phyloP scores from a whole-genome alignment of 2,113 vertebrate species.

The Oncorhynchus masou region DNA sequence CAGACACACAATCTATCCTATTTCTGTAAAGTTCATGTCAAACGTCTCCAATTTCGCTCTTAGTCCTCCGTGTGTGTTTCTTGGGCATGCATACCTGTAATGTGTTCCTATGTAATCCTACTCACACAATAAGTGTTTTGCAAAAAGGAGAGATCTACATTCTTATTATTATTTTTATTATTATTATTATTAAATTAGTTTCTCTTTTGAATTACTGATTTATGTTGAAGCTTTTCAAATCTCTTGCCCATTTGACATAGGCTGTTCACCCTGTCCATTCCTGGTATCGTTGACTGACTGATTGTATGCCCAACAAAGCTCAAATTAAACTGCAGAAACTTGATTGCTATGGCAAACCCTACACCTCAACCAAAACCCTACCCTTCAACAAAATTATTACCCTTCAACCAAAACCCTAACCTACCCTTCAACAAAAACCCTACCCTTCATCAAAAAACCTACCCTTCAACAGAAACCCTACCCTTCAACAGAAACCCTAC shows the following conservation, averaged over 20 bases:
- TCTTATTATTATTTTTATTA: not conserved
- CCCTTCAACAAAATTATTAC: no score
- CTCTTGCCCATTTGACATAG: not conserved
- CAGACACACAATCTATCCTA: not conserved
- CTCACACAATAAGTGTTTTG: not conserved
- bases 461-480: no score
- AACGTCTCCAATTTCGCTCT: no score
- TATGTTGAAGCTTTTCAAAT: not conserved
- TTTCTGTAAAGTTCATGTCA: not conserved
- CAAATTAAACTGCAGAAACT: conserved; percentile 4
- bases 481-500: no score
- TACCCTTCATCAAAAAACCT: no score
- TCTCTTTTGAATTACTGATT: no score
- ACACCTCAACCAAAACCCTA: no score
- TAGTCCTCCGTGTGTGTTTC: not conserved
- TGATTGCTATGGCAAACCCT: not conserved
- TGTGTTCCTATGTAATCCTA: not conserved
- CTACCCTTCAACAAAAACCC: no score
- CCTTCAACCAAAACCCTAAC: no score
- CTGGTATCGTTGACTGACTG: not conserved
- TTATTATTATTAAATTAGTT: no score
- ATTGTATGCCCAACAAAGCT: conserved; percentile 6
- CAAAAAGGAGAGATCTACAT: not conserved
- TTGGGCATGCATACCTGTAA: not conserved
- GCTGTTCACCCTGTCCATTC: not conserved